phyloP scores from a whole-genome alignment of 2,888 invertebrate genomes.

The Adelognathus sp. region DNA sequence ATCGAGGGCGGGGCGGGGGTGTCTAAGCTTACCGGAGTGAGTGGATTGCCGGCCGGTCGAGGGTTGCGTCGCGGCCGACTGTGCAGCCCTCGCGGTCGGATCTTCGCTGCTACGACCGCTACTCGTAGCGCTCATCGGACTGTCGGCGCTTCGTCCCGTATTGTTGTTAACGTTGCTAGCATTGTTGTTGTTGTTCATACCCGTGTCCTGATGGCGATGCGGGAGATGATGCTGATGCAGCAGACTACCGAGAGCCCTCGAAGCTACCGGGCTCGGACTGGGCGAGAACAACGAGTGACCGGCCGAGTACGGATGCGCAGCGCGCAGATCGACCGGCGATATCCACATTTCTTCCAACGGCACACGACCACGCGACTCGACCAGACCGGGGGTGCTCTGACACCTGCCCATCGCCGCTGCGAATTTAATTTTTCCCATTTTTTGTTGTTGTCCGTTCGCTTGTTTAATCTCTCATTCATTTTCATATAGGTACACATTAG shows the following conservation, averaged over 20 bases:
- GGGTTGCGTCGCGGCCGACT: conserved; percentile 80
- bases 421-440: conserved; percentile 66
- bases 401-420: conserved; percentile 97
- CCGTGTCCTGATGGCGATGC: conserved; percentile 57
- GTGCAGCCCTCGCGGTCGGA: conserved; percentile 74
- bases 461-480: neutral
- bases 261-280: conserved; percentile 75
- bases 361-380: conserved; percentile 95
- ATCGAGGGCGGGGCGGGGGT: conserved; percentile 8
- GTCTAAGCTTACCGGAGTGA: conserved; percentile 71
- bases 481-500: neutral
- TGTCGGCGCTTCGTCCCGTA: conserved; percentile 72
- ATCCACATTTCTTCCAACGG: conserved; percentile 94
- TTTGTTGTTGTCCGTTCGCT: neutral
- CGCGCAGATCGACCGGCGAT: conserved; percentile 82
- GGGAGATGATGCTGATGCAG: conserved; percentile 23
- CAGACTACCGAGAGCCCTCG: conserved; percentile 65
- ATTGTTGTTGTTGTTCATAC: conserved; percentile 51
- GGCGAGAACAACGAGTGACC: conserved; percentile 77
- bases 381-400: conserved; percentile 97
- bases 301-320: conserved; percentile 67
- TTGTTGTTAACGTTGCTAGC: conserved; percentile 63
- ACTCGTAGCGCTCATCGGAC: conserved; percentile 78
- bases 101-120: conserved; percentile 80
- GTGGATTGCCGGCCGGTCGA: conserved; percentile 77